Evolutionary conservation across 2,888 invertebrate species (phyloP).

Genomic region (Napeogenes inachia): DNA sequence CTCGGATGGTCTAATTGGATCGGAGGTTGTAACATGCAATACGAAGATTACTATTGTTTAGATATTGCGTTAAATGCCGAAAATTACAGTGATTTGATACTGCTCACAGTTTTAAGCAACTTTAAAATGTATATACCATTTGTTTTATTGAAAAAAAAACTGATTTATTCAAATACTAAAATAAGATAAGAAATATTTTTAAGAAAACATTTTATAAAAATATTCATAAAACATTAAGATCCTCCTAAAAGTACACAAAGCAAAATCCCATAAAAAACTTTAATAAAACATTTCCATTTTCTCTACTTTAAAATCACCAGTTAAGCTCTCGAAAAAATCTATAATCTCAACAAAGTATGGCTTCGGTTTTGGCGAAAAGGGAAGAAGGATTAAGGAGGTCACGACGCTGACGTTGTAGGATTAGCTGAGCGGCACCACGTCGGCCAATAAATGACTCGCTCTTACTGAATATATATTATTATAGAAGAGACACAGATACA

Average conservation of each 20-base stretch:
- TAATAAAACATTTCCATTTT: conserved; percentile 6
- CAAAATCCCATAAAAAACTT: conserved; percentile 1
- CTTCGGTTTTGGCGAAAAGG: conserved; percentile 54
- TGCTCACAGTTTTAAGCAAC: not conserved
- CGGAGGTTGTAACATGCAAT: conserved; percentile 17
- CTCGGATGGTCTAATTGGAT: conserved; percentile 19
- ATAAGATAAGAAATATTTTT: not conserved
- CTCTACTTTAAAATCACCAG: conserved; percentile 32
- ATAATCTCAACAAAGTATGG: conserved; percentile 55
- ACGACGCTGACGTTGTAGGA: conserved; percentile 68
- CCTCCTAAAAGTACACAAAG: not conserved
- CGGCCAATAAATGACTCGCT: conserved; percentile 61
- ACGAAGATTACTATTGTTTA: conserved; percentile 14
- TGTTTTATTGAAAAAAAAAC: no score
- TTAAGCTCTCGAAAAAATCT: conserved; percentile 42
- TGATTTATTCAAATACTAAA: no score
- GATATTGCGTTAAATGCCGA: not conserved
- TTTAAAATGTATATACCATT: no score
- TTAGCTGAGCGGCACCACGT: conserved; percentile 57
- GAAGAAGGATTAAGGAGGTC: conserved; percentile 70
- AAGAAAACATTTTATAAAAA: not conserved
- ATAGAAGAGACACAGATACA: conserved; percentile 22
- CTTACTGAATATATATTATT: conserved; percentile 24
- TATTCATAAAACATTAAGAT: not conserved
- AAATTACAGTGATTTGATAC: not conserved